A percentile compares a stretch with the other conserved stretches of the same genome.
Evolutionary conservation across 2,888 invertebrate species (phyloP).

Genomic region (Microdon myrmicae): DNA sequence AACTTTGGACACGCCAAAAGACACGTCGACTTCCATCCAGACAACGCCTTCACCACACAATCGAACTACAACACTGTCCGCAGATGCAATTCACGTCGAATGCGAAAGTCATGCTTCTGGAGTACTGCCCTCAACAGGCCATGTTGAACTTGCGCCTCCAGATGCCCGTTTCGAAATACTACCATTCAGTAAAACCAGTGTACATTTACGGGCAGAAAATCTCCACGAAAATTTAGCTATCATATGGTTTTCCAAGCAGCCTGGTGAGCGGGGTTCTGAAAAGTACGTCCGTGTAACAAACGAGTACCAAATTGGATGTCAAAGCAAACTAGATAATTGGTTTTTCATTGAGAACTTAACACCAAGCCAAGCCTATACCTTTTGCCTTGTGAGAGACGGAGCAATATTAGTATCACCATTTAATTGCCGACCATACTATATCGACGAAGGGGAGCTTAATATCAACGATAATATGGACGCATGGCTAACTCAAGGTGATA

Average conservation of each 20-base stretch:
- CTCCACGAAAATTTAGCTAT: slow-evolving; percentile 8
- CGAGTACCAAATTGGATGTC: slow-evolving; percentile 20
- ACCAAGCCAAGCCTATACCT: slow-evolving; percentile 50
- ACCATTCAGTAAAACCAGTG: slow-evolving; percentile 3
- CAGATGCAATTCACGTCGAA: slow-evolving; percentile 14
- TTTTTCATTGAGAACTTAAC: slow-evolving; percentile 29
- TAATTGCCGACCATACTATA: slow-evolving; percentile 56
- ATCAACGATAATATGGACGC: background rate
- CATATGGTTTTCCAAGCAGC: slow-evolving; percentile 37
- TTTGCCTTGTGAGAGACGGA: slow-evolving; percentile 54
- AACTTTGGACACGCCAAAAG: background rate
- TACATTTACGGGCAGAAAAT: background rate
- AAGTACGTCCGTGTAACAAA: slow-evolving; percentile 3
- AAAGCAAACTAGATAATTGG: slow-evolving; percentile 17
- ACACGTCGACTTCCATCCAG: background rate
- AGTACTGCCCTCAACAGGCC: background rate
- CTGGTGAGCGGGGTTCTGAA: background rate
- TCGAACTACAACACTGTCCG: slow-evolving; percentile 18
- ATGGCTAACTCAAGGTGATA: slow-evolving; percentile 55
- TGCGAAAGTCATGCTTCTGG: slow-evolving; percentile 1
- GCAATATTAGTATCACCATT: slow-evolving; percentile 53
- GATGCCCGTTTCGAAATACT: slow-evolving; percentile 11
- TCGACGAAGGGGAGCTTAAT: background rate
- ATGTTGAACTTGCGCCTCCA: slow-evolving; percentile 17
- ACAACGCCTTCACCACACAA: slow-evolving; percentile 29